Evolutionary conservation across 23 tunicate genomes (phyloP).

Genomic region (Phallusia fumigata): DNA sequence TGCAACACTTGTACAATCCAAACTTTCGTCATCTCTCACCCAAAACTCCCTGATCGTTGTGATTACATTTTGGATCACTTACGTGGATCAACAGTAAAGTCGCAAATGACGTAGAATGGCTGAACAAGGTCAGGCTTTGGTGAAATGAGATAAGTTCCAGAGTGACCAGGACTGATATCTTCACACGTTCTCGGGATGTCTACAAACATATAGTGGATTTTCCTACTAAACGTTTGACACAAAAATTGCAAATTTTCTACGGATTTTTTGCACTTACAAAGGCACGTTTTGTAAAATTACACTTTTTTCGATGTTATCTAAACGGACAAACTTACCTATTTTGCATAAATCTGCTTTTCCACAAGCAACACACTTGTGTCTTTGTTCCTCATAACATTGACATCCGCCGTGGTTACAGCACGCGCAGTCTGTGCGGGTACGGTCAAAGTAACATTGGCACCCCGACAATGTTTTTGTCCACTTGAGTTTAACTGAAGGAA

Average conservation of each 20-base stretch:
- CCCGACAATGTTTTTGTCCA: background rate
- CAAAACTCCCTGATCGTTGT: too few species aligned
- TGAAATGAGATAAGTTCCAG: conserved; percentile 22
- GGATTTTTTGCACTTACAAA: background rate
- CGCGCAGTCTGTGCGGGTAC: background rate
- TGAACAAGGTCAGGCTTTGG: background rate
- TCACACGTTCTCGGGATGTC: background rate
- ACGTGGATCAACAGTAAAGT: background rate
- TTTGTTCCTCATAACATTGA: background rate
- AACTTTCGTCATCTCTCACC: too few species aligned
- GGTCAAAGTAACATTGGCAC: background rate
- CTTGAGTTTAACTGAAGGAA: background rate
- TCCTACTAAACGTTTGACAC: background rate
- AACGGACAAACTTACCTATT: too few species aligned
- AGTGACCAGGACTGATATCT: background rate
- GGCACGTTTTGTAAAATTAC: too few species aligned
- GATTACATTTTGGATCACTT: background rate
- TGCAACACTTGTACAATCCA: too few species aligned
- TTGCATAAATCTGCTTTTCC: background rate
- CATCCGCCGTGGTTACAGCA: background rate
- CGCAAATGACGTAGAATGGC: conserved; percentile 2
- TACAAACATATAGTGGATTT: too few species aligned
- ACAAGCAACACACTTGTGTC: background rate
- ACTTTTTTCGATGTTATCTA: too few species aligned
- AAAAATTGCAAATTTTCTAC: background rate